Base-by-base conservation (phyloP, 2,888 invertebrate genomes). In the Mellilla xanthometata region DNA sequence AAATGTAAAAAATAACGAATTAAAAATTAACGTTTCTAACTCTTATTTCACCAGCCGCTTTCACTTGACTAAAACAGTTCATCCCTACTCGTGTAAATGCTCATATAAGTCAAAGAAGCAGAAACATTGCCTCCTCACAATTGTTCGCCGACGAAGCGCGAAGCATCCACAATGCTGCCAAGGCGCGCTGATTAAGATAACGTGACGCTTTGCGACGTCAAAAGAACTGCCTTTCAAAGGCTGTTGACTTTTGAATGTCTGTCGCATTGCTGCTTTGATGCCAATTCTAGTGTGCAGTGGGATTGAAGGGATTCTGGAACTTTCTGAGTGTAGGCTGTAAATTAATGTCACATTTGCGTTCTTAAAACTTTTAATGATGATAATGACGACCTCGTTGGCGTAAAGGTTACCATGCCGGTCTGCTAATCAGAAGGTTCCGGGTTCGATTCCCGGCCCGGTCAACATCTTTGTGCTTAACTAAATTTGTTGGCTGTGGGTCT, bases 131-230 rank as follows among this genome's bases (percentile, higher is more conserved):
- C 76, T 70, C 57, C 62, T 56, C 49, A 52, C 38, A 48, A 54
- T 54, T 54, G 59, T 59, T 52, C 49, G 72, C 62, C 72, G 68
- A 68, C 65, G 68, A 60, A 64, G 62, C 68, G 80, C 71, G 77
- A 78, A 68, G 62, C 59, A 60, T 61, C 58, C 62, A 83, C 82
- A 83, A 80, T 78, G 60, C 52, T 67, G 66, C 66, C 71, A 72
- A 75, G 72, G 68, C 74, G 63, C 57, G 65, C 65, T 81, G 81
- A 82, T 83, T 80, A 79, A 82, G 81, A 81, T 80, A 81, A 83
- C 79, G 68, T 76, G 29, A 58, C 65, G 65, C 68, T 69, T 69
- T 68, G 61, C 66, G 61, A 58, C 65, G 56, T 68, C 65, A 70
- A 72, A 65, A 68, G 68, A 62, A 54, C 55, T 58, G 56, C 62